These are phyloP conservation scores for Microhierax caerulescens DNA, from an alignment of 2,797 vertebrate species.

Conservation along the genomic window DNA sequence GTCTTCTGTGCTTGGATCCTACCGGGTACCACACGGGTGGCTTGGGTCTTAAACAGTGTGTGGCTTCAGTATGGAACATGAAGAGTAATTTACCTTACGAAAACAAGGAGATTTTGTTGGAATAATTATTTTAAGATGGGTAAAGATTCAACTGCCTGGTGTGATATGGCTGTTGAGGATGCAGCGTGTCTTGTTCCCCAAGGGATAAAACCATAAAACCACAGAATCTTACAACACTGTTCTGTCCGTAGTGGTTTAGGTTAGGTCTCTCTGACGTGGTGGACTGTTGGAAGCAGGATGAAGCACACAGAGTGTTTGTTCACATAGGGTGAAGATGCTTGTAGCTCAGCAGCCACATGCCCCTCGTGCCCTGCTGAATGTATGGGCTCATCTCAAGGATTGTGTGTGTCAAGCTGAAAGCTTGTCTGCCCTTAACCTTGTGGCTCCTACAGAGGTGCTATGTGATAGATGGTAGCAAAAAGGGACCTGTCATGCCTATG, in stretches of 20 bases:
- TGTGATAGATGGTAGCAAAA: not conserved
- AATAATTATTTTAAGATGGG: not conserved
- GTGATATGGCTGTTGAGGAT: not conserved
- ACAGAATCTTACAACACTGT: not conserved
- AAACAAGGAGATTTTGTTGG: not conserved
- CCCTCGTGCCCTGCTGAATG: not conserved
- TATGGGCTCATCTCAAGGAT: not conserved
- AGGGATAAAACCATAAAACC: not conserved
- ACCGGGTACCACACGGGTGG: not conserved
- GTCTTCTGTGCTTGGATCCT: not conserved
- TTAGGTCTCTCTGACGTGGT: not conserved
- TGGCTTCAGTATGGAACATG: not conserved
- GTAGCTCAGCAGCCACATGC: not conserved
- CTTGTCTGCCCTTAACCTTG: not conserved
- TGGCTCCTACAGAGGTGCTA: conserved; percentile 6
- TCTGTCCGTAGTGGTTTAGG: not conserved
- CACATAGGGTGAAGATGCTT: not conserved
- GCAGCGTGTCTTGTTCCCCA: not conserved
- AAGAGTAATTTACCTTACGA: not conserved
- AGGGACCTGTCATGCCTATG: not conserved
- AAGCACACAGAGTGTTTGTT: not conserved
- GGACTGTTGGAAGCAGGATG: not conserved
- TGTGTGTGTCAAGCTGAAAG: not conserved
- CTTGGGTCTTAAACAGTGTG: not conserved
- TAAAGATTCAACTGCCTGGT: not conserved